phyloP scores from a whole-genome alignment of 2,113 vertebrate genomes.

The Dermatemys mawii region DNA sequence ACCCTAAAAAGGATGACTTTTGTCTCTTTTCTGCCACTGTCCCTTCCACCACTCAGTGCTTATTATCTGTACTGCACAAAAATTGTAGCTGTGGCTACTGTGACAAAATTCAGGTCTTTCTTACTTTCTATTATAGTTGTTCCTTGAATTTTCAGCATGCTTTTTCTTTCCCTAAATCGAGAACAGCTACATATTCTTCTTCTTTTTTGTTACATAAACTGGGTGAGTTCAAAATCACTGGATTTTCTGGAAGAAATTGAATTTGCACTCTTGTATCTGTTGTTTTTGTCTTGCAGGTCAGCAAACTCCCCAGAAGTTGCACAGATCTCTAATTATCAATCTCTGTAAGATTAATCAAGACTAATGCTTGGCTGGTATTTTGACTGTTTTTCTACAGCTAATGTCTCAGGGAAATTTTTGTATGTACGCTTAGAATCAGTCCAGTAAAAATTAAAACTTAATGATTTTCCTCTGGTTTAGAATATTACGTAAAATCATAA shows the following conservation, averaged over 20 bases:
- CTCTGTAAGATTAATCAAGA: background rate
- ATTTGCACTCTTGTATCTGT: background rate
- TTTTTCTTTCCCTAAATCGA: background rate
- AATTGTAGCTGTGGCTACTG: background rate
- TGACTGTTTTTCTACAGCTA: background rate
- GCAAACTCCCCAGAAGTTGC: background rate
- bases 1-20: background rate
- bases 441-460: background rate
- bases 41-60: background rate
- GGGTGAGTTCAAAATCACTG: background rate
- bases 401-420: background rate
- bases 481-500: background rate
- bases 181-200: background rate
- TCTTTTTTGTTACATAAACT: background rate
- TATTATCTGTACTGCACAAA: background rate
- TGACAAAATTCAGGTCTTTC: background rate
- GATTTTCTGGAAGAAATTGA: conserved; percentile 4
- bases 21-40: background rate
- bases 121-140: background rate
- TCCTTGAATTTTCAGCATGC: background rate
- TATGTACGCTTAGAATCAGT: accelerated
- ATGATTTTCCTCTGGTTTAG: background rate
- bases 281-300: background rate
- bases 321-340: background rate
- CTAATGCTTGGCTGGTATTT: background rate